Percentiles rank a stretch among this genome's conserved stretches.
phyloP scores from a whole-genome alignment of 2,888 invertebrate species.

The Pedicia rivosa region DNA sequence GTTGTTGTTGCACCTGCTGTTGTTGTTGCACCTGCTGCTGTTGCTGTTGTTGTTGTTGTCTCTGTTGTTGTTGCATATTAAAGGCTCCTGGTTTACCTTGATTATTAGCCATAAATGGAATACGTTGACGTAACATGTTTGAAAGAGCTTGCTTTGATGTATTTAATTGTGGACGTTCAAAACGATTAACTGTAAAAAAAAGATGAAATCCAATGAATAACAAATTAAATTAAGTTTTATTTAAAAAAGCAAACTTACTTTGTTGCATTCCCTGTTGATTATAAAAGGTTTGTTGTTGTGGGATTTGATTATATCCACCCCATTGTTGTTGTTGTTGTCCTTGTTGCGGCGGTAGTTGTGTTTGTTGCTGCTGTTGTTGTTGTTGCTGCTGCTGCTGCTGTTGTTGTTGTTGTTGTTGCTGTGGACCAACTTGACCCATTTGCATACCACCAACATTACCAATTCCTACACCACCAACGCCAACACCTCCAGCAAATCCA shows the following conservation, averaged over 20 bases:
- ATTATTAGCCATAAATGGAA: constrained; percentile 36
- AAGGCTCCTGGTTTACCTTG: constrained; percentile 19
- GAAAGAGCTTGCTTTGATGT: constrained; percentile 75
- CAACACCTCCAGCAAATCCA: constrained; percentile 2
- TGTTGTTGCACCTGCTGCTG: constrained; percentile 26
- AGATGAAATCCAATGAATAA: no score
- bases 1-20: constrained; percentile 15
- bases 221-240: no score
- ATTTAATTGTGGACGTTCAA: constrained; percentile 36
- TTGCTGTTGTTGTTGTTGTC: constrained; percentile 25
- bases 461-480: constrained; percentile 12
- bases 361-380: constrained; percentile 20
- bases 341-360: constrained; percentile 6
- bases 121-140: constrained; percentile 65
- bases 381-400: constrained; percentile 27
- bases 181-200: no score
- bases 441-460: constrained; percentile 12
- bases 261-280: constrained; percentile 18
- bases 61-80: constrained; percentile 26
- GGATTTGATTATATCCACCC: constrained; percentile 25
- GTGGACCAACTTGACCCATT: constrained; percentile 14
- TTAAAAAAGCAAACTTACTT: no score
- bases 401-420: constrained; percentile 25
- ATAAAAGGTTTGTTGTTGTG: constrained; percentile 9
- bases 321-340: constrained; percentile 21